Conservation (phyloP, 2,888 invertebrate species). For the Corythucha ciliata region DNA sequence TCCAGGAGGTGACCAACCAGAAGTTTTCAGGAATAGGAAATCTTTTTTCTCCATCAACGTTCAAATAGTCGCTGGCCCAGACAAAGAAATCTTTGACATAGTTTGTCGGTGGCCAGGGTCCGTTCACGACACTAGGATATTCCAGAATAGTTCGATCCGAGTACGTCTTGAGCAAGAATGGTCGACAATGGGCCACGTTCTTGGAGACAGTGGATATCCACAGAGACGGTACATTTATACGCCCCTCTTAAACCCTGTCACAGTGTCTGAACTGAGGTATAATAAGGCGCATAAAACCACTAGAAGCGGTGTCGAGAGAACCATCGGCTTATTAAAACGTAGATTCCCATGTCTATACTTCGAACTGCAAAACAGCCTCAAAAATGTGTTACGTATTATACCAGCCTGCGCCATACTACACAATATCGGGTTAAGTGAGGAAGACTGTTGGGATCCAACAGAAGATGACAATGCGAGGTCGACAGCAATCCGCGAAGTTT, state of each 20-base stretch:
- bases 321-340: not conserved
- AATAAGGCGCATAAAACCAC: constrained; percentile 6
- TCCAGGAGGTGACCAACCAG: not conserved
- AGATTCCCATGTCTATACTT: constrained; percentile 1
- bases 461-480: too few species aligned
- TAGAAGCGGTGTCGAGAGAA: not conserved
- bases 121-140: not conserved
- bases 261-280: too few species aligned
- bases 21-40: constrained; percentile 1
- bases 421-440: too few species aligned
- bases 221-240: not conserved
- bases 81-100: not conserved
- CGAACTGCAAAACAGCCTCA: not conserved
- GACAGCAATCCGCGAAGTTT: too few species aligned
- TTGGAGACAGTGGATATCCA: too few species aligned
- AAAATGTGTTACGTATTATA: not conserved
- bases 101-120: constrained; percentile 5
- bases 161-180: not conserved
- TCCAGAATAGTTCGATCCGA: not conserved
- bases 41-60: constrained; percentile 4
- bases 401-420: too few species aligned
- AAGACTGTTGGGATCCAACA: too few species aligned
- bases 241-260: not conserved
- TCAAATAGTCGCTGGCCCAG: too few species aligned
- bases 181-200: not conserved